Conservation (phyloP, 2,888 invertebrate genomes). For the Anthrax anthrax region DNA sequence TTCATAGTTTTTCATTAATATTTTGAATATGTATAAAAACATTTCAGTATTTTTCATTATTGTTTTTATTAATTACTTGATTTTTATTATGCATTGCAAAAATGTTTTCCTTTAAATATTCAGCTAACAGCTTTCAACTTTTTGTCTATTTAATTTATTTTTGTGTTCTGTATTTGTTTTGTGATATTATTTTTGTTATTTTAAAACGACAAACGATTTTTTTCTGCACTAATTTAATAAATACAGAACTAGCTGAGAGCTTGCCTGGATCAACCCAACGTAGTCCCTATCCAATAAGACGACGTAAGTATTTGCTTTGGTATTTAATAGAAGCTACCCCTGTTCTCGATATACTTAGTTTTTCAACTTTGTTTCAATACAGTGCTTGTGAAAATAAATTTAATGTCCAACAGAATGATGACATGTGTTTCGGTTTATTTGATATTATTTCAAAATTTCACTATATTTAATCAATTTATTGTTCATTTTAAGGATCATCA, state of each 20-base stretch:
- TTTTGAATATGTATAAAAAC: no score
- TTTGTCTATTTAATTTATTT: neutral
- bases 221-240: slow-evolving; percentile 11
- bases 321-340: neutral
- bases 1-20: no score
- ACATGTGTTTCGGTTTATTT: no score
- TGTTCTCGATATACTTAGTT: no score
- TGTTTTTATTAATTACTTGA: no score
- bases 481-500: slow-evolving; percentile 39
- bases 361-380: no score
- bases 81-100: neutral
- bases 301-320: slow-evolving; percentile 52
- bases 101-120: neutral
- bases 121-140: neutral
- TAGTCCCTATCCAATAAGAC: slow-evolving; percentile 70
- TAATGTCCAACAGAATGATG: no score
- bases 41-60: neutral
- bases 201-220: slow-evolving; percentile 1
- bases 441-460: no score
- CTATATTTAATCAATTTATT: no score
- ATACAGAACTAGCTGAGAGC: slow-evolving; percentile 73
- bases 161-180: neutral
- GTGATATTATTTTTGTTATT: no score
- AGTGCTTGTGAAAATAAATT: no score
- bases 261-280: slow-evolving; percentile 71